phyloP scores from a whole-genome alignment of 1,140 invertebrate genomes.

The Heterodera carotae region DNA sequence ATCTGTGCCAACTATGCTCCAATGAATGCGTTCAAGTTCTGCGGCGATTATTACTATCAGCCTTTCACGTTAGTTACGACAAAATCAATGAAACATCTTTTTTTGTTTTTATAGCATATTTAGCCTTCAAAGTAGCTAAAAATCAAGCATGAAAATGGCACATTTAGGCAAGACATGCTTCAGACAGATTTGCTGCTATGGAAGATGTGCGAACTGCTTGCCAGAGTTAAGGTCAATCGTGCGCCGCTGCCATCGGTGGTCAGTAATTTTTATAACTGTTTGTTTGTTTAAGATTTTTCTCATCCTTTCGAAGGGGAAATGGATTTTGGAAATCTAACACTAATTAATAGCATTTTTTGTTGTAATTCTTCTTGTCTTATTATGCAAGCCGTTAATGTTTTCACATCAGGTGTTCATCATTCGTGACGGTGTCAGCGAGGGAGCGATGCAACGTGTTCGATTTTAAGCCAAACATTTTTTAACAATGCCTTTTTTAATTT shows the following conservation, averaged over 20 bases:
- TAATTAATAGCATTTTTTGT: not conserved
- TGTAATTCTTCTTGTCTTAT: not conserved
- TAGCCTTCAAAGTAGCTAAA: no score
- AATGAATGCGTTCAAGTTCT: constrained; percentile 22
- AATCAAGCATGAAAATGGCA: no score
- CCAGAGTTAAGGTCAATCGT: not conserved
- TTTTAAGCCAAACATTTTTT: not conserved
- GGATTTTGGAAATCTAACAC: no score
- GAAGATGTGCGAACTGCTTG: not conserved
- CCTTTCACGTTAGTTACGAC: not conserved
- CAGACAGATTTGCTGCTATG: not conserved
- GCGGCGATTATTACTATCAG: constrained; percentile 36
- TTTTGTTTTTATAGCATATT: not conserved
- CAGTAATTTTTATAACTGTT: not conserved
- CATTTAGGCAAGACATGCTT: not conserved
- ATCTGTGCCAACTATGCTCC: constrained; percentile 8
- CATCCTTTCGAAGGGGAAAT: no score
- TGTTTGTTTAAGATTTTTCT: no score
- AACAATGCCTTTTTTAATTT: no score
- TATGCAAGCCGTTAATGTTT: no score
- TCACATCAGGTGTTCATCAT: constrained; percentile 30
- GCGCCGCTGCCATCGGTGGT: constrained; percentile 9
- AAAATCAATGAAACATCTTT: no score
- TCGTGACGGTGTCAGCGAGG: constrained; percentile 39
- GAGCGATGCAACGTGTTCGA: constrained; percentile 10